Evolutionary conservation across 1,140 invertebrate genomes (phyloP).

Genomic region (Cyphomyrmex costatus): DNA sequence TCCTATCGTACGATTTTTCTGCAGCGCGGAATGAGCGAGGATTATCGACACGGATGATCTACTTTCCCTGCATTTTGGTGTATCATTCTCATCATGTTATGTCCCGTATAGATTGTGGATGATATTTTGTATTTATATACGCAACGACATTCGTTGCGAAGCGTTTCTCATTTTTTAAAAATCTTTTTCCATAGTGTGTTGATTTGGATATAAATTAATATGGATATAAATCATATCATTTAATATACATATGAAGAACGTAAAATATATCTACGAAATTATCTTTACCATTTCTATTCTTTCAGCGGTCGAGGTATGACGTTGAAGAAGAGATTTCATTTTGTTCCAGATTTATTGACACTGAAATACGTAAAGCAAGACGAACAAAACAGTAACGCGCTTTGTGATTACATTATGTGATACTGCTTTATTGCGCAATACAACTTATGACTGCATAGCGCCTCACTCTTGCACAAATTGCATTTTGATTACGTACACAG

Average conservation of each 20-base stretch:
- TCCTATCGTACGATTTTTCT: conserved; percentile 64
- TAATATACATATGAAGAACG: not conserved
- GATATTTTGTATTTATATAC: not conserved
- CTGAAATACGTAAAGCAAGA: conserved; percentile 7
- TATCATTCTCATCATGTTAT: not conserved
- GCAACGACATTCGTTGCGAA: not conserved
- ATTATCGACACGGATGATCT: conserved; percentile 55
- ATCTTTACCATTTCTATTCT: not conserved
- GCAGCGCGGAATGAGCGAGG: conserved; percentile 18
- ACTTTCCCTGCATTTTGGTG: conserved; percentile 40
- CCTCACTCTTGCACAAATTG: conserved; percentile 25
- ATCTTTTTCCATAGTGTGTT: not conserved
- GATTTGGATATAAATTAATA: not conserved
- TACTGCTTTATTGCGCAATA: conserved; percentile 30
- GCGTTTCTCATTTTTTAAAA: not conserved
- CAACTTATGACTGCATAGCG: conserved; percentile 1
- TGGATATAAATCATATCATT: not conserved
- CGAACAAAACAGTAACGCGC: not conserved
- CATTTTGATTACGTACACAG: conserved; percentile 5
- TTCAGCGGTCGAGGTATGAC: not conserved
- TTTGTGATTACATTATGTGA: not conserved
- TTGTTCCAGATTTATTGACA: conserved; percentile 24
- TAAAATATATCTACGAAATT: not conserved
- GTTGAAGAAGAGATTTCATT: not conserved
- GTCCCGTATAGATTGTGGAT: not conserved